Base-by-base conservation (phyloP, 2,888 invertebrate species). In the Euplagia quadripunctaria region DNA sequence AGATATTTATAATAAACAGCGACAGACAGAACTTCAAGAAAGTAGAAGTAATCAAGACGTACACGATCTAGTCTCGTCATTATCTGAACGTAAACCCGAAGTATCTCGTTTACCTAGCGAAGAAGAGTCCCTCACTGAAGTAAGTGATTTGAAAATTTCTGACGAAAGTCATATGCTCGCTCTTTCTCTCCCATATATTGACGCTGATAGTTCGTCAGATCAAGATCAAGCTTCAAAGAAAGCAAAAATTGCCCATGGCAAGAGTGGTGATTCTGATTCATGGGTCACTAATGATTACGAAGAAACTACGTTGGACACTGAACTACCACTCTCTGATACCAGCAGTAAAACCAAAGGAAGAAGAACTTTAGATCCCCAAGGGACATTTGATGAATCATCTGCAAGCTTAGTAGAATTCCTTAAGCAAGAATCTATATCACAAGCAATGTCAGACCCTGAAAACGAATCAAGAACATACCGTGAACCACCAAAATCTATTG, bases 221-320 rank as follows among this genome's bases (percentile, higher is more conserved):
- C 95, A 95, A 87, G 95, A 95, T 77, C 94, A 93, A 77, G 87
- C 82, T 71, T 92, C 92, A 12, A 93, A 88, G 66, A 91, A 89
- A 77, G 76, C 80, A 0, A 92, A 89, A 76, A 81, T 94, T 14
- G 82, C 84, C 55, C 96, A 97, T 5, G 97, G 97, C 76, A 94
- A 95, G 83, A 97, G 97, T 81, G 97, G 97, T 88, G 97, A 97
- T 86, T 97, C 97, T 0, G 96, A 96, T 2, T 97, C 97, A 1
- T 97, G 97, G 96, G 95, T 97, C 81, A 97, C 97, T 0, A 96
- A 97, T 4, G 97, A 97, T 83, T 97, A 97, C 86, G 97, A 97
- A 79, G 97, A 97, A 81, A 96, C 97, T n/a, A 97, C 96, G 0
- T 71, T 84, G 20, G 96, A 96, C 42, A 96, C 97, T 4, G 97